Evolutionary conservation across 2,113 vertebrate genomes (phyloP).

Genomic region (Jaculus jaculus): DNA sequence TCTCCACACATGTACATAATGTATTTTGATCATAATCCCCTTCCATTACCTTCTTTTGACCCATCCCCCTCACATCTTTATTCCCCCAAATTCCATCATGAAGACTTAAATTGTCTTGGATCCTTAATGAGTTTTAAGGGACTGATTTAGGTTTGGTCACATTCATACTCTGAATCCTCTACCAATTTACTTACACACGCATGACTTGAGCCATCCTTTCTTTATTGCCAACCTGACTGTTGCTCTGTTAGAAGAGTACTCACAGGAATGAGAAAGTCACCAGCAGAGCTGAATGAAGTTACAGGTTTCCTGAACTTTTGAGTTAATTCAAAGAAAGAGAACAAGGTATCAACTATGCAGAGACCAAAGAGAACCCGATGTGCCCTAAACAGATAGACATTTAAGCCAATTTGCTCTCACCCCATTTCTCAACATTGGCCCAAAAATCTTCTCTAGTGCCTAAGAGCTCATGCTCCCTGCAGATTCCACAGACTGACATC

Average conservation of each 20-base stretch:
- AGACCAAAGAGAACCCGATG: conserved; percentile 68
- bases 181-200: accelerated
- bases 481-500: conserved; percentile 77
- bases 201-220: neutral
- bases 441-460: conserved; percentile 77
- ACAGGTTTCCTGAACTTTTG: neutral
- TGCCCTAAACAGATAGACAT: conserved; percentile 80
- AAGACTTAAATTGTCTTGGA: too few relatives aligned
- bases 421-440: conserved; percentile 76
- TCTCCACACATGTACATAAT: too few relatives aligned
- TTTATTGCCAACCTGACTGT: neutral
- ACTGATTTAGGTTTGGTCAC: neutral
- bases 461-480: conserved; percentile 79
- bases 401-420: conserved; percentile 73
- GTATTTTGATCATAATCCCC: too few relatives aligned
- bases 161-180: neutral
- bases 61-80: too few relatives aligned
- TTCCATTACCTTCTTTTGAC: too few relatives aligned
- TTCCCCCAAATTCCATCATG: too few relatives aligned
- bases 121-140: too few relatives aligned
- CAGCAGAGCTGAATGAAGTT: conserved; percentile 7
- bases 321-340: conserved; percentile 53
- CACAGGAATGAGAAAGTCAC: neutral
- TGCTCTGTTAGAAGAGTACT: neutral
- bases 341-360: conserved; percentile 45